Evolutionary conservation across 2,888 invertebrate genomes (phyloP), one percentile per base, ranked within the genome.

Genomic region (Tipula confusa): DNA sequence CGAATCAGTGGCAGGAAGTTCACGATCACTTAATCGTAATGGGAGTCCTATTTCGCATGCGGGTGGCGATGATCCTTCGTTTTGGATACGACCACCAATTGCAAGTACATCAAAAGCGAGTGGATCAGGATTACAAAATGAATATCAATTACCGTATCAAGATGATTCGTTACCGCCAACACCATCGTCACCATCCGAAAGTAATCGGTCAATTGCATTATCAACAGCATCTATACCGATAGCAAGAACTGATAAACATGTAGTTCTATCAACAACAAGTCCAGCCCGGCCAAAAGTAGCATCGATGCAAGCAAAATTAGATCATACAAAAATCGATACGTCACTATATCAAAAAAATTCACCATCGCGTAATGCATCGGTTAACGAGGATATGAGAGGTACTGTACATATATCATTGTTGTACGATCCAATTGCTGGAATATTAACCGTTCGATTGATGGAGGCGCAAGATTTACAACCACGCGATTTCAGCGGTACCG

Each of bases 241-340:
- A 28, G 90, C 90, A 0, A 87, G 91, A 4, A 90, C 90, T 64
- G 92, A 92, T 79, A 92, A 91, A 84, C 91, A 92, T 84, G 90
- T 92, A 83, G 91, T 92, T 0, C 88, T 92, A 82, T 90, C 91
- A 28, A 90, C 89, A 87, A 90, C 89, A 87, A 89, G 89, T 85
- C 90, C 91, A 0, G 86, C 88, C 6, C 86, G 91, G 2, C 91
- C 91, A 0, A 89, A 90, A 80, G 90, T 91, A 2, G 89, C 91
- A 18, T 91, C 93, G 24, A 93, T 93, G 92, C 92, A 93, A 85
- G 92, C 93, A 82, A 93, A 93, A 85, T 88, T 93, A 85, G 93
- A 93, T 87, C 92, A 92, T 86, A 91, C 92, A 9, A 92, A 93
- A 88, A 92, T 92, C 83, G 92, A 93, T 87, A 91, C 91, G 84